Base-by-base conservation (phyloP, 2,797 vertebrate species). In the Poliocrania exsul region DNA sequence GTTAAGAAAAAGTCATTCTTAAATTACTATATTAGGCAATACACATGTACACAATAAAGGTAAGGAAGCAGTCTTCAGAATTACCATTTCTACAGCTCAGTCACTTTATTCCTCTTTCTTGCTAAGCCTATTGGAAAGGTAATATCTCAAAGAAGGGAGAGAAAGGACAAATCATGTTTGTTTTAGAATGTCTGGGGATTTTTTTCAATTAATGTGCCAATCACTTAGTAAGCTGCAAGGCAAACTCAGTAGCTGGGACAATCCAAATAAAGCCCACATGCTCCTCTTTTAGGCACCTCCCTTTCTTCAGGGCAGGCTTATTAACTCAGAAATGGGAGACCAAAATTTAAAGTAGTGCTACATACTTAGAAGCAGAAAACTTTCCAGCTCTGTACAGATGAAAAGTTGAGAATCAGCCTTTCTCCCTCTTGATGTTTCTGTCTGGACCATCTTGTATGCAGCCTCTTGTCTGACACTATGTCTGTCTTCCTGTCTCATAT, bases 191-290 rank as follows among this genome's bases (percentile, higher is more conserved):
- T 81, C 86, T 86, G 50, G 61, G 64, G 24, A 71, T 88, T 86
- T 77, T 81, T 91, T 71, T 56, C 9, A 91, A 83, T 93, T 90
- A 92, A 75, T 75, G 24, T 46, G 42, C 50, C 75, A 74, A 78
- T 88, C 75, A 77, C 20, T 72, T 46, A 56, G 8, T 57, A 92
- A 84, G 51, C 87, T 93, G 42, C 60, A 93, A 62, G 57, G 66
- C 80, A 94, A 47, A 46, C 54, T 83, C 86, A 56, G 89, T 83
- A 94, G 91, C 87, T 83, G 66, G 69, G 79, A 89, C 87, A 93
- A 84, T 54, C 51, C 92, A 93, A 90, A 92, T 69, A 93, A 95
- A 95, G 89, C 40, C 74, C 80, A 73, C 73, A 79, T 56, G 35
- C 40, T 92, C 40, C 66, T 4, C 5, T 70, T 94, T 61, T 35